Evolutionary conservation across 2,113 vertebrate genomes (phyloP), one percentile per base, ranked within the genome.

Genomic region (Heterotilapia buettikoferi): DNA sequence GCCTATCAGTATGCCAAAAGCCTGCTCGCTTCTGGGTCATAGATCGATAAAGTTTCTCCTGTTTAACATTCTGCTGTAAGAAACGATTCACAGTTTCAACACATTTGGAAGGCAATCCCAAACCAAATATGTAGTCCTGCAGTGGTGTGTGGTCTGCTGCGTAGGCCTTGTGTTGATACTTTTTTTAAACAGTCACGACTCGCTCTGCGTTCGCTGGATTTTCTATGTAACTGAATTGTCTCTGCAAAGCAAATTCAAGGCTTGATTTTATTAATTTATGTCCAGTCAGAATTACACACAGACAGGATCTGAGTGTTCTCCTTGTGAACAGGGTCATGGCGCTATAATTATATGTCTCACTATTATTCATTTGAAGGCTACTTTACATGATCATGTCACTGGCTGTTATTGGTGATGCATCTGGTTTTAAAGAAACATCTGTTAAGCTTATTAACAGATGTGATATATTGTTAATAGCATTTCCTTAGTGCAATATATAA

Each of bases 131-230:
- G n/a, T 53, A 63, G 10, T 80, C 61, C 86, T 84, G 89, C 88
- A 86, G 71, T 56, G 31, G 79, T 89, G 89, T 90, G 85, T 85
- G 82, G 31, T 87, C 88, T 85, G 88, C 83, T 91, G 85, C 57
- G 90, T 92, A 89, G 91, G 89, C 85, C 66, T 40, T 6, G 53
- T 68, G 82, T 57, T 87, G 85, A 88, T 88, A 52, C 87, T 83
- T 76, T 81, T 85, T 93, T 92, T 88, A 90, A 92, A 89, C 47
- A 63, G 87, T 90, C 90, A 92, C 90, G 78, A 93, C 79, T 82
- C 33, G 54, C 52, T 53, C 47, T 29, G 38, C 82, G 52, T 84
- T 91, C 47, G 83, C 80, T 83, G 29, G 68, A 84, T 4, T 86
- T 88, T 53, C 79, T 80, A 31, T 83, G 10, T 11, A 82, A 84